A percentile compares a stretch with the other conserved stretches of the same genome.
Conservation (phyloP, 2,888 invertebrate genomes). For the Ommatoiulus sabulosus region DNA sequence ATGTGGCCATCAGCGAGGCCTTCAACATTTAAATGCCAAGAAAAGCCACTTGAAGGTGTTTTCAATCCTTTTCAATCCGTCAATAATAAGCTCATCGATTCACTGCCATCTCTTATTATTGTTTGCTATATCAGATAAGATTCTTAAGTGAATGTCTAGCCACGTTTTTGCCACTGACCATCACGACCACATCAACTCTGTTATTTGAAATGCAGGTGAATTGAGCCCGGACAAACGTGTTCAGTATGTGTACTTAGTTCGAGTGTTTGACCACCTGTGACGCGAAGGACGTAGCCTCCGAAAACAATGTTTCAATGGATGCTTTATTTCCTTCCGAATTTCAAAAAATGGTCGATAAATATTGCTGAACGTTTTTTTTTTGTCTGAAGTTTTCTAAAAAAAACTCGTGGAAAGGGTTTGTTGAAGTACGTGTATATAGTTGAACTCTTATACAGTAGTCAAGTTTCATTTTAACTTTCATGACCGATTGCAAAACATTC, state of each 20-base stretch:
- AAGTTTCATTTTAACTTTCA: neutral
- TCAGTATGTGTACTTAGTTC: neutral
- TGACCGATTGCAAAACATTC: too few relatives aligned
- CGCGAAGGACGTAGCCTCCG: neutral
- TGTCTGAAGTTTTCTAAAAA: neutral
- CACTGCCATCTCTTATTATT: slow-evolving; percentile 31
- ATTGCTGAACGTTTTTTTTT: neutral
- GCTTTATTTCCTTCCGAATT: neutral
- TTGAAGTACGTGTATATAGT: neutral
- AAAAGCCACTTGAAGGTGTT: slow-evolving; percentile 11
- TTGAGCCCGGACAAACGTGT: neutral
- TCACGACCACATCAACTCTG: slow-evolving; percentile 3
- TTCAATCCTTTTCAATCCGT: slow-evolving; percentile 15
- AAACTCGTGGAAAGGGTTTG: neutral
- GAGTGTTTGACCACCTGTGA: slow-evolving; percentile 38
- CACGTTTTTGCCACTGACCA: slow-evolving; percentile 44
- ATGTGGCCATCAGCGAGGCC: neutral
- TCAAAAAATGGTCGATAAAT: neutral
- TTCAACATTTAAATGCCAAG: slow-evolving; percentile 12
- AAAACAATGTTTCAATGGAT: neutral
- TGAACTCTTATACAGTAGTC: neutral
- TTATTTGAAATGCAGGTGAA: slow-evolving; percentile 42
- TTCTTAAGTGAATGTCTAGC: slow-evolving; percentile 45
- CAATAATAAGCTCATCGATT: slow-evolving; percentile 44
- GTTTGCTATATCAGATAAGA: neutral